Evolutionary conservation across 2,113 vertebrate genomes (phyloP).

Genomic region (Hippocampus abdominalis): DNA sequence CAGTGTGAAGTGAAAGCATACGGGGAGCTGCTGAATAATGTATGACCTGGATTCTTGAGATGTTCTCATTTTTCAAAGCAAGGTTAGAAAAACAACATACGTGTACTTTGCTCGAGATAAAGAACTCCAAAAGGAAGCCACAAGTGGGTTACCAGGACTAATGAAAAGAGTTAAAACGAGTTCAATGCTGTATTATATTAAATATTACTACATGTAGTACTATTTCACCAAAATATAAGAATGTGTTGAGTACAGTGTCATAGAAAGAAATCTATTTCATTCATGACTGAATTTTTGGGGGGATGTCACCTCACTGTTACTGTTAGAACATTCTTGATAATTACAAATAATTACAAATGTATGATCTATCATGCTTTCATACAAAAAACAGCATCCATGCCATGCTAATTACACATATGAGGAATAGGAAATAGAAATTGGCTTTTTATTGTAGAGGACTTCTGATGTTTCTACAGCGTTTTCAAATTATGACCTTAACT

Average conservation of each 20-base stretch:
- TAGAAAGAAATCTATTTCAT: not conserved
- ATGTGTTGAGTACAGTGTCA: not conserved
- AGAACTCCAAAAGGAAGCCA: not conserved
- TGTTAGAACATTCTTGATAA: no score
- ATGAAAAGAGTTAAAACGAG: not conserved
- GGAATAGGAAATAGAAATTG: no score
- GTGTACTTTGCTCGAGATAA: constrained; percentile 10
- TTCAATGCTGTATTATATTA: not conserved
- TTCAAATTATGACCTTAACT: no score
- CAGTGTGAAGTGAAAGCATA: constrained; percentile 40
- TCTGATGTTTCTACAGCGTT: no score
- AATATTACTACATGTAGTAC: not conserved
- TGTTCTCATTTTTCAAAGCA: constrained; percentile 43
- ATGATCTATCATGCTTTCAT: no score
- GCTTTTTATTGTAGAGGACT: no score
- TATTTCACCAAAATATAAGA: not conserved
- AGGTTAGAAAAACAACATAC: constrained; percentile 34
- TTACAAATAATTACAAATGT: no score
- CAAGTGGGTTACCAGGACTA: not conserved
- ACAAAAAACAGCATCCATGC: no score
- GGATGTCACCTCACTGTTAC: not conserved
- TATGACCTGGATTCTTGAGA: constrained; percentile 44
- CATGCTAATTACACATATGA: no score
- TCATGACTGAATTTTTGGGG: not conserved
- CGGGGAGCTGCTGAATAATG: constrained; percentile 56